Percentiles rank a stretch among this genome's conserved stretches.
Conservation (phyloP, 1,140 invertebrate species). For the Kradibia gibbosae region DNA sequence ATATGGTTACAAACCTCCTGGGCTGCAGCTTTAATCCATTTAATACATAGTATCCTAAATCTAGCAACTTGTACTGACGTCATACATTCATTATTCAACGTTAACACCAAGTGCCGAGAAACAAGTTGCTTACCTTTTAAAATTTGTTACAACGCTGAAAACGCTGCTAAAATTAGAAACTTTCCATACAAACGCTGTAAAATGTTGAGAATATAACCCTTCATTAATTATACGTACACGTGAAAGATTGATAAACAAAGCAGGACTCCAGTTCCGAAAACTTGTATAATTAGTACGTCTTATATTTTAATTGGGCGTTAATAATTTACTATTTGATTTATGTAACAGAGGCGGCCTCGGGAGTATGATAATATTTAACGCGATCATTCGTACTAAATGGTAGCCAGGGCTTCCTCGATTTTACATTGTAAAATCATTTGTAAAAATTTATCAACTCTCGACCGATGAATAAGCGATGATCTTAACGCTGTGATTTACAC, state of each 20-base stretch:
- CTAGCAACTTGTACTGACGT: slow-evolving; percentile 61
- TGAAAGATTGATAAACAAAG: neutral
- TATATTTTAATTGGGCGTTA: neutral
- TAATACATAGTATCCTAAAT: slow-evolving; percentile 46
- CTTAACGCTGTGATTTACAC: too few species aligned
- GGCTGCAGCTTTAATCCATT: neutral
- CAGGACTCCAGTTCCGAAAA: neutral
- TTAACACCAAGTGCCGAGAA: slow-evolving; percentile 51
- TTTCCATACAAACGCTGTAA: slow-evolving; percentile 1
- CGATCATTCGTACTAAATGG: too few species aligned
- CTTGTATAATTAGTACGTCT: neutral
- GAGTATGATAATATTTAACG: too few species aligned
- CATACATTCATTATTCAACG: slow-evolving; percentile 65
- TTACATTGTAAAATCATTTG: too few species aligned
- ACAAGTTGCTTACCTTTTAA: slow-evolving; percentile 22
- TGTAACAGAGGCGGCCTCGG: neutral
- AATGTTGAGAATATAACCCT: neutral
- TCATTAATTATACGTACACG: neutral
- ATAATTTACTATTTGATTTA: neutral
- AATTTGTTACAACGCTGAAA: slow-evolving; percentile 32
- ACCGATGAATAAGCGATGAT: too few species aligned
- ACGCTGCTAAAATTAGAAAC: slow-evolving; percentile 42
- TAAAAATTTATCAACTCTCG: too few species aligned
- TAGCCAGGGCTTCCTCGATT: too few species aligned
- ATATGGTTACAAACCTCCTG: slow-evolving; percentile 54